Conservation (phyloP, 53 echinoderm and acorn worm genomes). For the Luidia sarsii region DNA sequence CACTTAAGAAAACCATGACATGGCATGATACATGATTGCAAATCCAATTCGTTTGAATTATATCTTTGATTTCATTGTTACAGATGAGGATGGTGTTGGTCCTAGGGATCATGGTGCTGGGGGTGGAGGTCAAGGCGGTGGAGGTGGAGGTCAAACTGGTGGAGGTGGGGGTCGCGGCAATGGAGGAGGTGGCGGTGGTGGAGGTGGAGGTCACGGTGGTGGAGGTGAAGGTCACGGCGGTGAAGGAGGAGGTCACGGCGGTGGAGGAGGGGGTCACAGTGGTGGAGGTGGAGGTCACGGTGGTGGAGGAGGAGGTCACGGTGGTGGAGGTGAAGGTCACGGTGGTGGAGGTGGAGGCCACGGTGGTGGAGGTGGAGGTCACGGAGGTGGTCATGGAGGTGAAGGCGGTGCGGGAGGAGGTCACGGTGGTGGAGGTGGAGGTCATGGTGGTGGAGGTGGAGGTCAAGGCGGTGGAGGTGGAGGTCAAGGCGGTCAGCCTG, state of each 20-base stretch:
- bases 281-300: slow-evolving; percentile 21
- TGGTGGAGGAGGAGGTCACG: slow-evolving; percentile 40
- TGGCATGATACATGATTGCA: too few relatives aligned
- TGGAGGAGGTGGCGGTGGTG: background rate
- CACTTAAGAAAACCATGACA: too few relatives aligned
- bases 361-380: background rate
- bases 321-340: slow-evolving; percentile 1
- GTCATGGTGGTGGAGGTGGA: slow-evolving; percentile 36
- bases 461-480: slow-evolving; percentile 29
- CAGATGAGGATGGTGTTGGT: background rate
- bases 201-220: background rate
- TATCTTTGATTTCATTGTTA: background rate
- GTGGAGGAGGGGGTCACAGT: slow-evolving; percentile 25
- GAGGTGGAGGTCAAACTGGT: background rate
- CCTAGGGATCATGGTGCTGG: slow-evolving; percentile 11
- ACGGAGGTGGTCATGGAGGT: background rate
- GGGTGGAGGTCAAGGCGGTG: slow-evolving; percentile 15
- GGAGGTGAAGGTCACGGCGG: slow-evolving; percentile 18
- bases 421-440: slow-evolving; percentile 25
- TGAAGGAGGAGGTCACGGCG: slow-evolving; percentile 26
- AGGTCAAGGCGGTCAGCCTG: background rate
- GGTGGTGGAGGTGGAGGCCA: background rate
- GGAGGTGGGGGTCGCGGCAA: slow-evolving; percentile 10
- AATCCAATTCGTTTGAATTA: background rate
- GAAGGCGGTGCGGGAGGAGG: background rate